Conservation (phyloP, 2,113 vertebrate genomes). For the Dicaeum eximium region DNA sequence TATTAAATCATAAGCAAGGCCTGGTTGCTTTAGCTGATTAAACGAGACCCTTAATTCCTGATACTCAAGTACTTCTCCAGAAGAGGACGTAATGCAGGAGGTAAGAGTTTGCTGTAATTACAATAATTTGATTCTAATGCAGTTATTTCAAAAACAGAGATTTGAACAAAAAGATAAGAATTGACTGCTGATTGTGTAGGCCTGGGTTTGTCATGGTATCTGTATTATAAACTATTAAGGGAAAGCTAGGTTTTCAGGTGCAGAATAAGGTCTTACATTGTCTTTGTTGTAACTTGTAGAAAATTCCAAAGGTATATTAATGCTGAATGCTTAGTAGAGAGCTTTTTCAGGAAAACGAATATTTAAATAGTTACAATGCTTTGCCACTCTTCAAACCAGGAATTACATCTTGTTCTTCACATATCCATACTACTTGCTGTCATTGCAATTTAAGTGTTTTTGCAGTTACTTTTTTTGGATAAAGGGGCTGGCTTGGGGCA, state of each 20-base stretch:
- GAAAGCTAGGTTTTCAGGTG: background rate
- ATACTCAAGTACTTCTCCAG: background rate
- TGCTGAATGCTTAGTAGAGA: background rate
- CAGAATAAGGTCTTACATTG: background rate
- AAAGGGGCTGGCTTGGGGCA: background rate
- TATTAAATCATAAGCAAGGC: background rate
- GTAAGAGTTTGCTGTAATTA: background rate
- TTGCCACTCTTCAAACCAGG: background rate
- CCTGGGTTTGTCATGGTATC: background rate
- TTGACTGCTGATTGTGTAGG: rapidly evolving
- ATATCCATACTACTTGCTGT: background rate
- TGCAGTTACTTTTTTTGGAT: background rate
- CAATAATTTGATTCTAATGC: background rate
- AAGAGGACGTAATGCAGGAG: background rate
- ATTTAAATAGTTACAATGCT: background rate
- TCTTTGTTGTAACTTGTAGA: background rate
- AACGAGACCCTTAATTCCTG: background rate
- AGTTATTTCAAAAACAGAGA: background rate
- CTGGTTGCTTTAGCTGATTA: background rate
- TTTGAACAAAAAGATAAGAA: background rate
- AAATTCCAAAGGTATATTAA: background rate
- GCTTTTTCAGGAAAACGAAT: background rate
- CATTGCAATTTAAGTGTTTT: background rate
- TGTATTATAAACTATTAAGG: background rate
- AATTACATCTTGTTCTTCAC: background rate